phyloP scores from a whole-genome alignment of 1,140 invertebrate genomes.

The Bombus turneri region DNA sequence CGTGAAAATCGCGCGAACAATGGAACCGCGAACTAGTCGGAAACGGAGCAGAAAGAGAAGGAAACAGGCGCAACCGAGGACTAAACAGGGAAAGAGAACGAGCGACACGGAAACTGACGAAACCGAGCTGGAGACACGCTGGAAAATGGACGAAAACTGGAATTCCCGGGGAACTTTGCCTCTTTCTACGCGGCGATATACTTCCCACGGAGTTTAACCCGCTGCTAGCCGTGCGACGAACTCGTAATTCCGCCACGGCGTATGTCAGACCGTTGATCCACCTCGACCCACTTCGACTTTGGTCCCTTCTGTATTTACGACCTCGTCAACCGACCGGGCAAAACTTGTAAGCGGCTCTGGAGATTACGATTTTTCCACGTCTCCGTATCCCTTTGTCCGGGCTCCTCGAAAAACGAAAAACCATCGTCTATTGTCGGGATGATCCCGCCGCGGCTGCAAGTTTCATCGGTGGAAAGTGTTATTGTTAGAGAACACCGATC shows the following conservation, averaged over 20 bases:
- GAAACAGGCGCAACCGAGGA: background rate
- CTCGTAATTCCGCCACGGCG: slow-evolving; percentile 26
- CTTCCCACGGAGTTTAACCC: slow-evolving; percentile 45
- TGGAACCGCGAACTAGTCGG: slow-evolving; percentile 27
- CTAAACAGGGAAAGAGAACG: slow-evolving; percentile 4
- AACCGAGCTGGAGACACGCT: background rate
- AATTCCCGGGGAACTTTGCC: slow-evolving; percentile 39
- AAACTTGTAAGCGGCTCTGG: slow-evolving; percentile 49
- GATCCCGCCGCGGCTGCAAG: background rate
- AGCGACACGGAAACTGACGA: slow-evolving; percentile 2
- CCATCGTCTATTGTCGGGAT: background rate
- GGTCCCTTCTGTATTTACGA: slow-evolving; percentile 35
- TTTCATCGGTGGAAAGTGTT: background rate
- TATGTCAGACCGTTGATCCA: slow-evolving; percentile 30
- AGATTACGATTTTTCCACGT: slow-evolving; percentile 36
- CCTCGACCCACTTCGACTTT: slow-evolving; percentile 26
- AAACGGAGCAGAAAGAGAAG: background rate
- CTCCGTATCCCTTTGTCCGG: background rate
- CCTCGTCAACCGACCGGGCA: slow-evolving; percentile 1
- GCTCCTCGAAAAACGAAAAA: background rate
- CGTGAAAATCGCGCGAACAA: slow-evolving; percentile 67
- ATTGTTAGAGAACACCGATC: slow-evolving; percentile 1
- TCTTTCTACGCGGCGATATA: slow-evolving; percentile 17
- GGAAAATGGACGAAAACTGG: background rate
- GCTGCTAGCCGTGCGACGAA: slow-evolving; percentile 12